Conservation (phyloP, 1,140 invertebrate species). For the Drosophila nasuta region DNA sequence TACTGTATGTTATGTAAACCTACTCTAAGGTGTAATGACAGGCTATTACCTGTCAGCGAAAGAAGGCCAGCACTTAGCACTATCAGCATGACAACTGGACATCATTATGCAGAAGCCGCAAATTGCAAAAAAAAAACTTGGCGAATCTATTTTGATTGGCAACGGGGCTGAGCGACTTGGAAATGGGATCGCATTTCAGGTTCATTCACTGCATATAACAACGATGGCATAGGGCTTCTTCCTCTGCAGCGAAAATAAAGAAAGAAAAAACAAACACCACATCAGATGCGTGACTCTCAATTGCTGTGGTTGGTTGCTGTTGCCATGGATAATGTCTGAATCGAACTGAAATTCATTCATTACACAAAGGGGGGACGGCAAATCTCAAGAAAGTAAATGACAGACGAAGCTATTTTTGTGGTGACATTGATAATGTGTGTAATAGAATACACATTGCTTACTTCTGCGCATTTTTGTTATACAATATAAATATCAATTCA, state of each 20-base stretch:
- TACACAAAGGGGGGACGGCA: conserved; percentile 4
- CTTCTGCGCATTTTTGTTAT: conserved; percentile 12
- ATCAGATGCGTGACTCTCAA: conserved; percentile 37
- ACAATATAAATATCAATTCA: conserved; percentile 43
- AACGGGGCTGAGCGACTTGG: neutral
- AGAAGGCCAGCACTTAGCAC: conserved; percentile 18
- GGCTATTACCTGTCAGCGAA: neutral
- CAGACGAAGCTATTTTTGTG: conserved; percentile 25
- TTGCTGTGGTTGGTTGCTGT: conserved; percentile 39
- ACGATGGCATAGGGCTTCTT: conserved; percentile 41
- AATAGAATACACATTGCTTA: conserved; percentile 28
- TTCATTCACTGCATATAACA: conserved; percentile 41
- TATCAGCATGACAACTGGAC: conserved; percentile 27
- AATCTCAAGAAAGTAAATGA: conserved; percentile 36
- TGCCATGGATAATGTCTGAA: conserved; percentile 22
- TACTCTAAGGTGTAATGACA: neutral
- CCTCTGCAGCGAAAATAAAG: neutral
- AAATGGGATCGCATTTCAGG: conserved; percentile 48
- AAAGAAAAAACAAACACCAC: conserved; percentile 1
- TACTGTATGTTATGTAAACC: neutral
- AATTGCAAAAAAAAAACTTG: conserved; percentile 19
- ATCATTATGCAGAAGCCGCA: conserved; percentile 34
- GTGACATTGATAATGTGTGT: conserved; percentile 37
- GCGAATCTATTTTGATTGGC: conserved; percentile 22
- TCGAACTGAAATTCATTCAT: conserved; percentile 40